Conservation (phyloP, 2,888 invertebrate genomes). For the Argyresthia albistria region DNA sequence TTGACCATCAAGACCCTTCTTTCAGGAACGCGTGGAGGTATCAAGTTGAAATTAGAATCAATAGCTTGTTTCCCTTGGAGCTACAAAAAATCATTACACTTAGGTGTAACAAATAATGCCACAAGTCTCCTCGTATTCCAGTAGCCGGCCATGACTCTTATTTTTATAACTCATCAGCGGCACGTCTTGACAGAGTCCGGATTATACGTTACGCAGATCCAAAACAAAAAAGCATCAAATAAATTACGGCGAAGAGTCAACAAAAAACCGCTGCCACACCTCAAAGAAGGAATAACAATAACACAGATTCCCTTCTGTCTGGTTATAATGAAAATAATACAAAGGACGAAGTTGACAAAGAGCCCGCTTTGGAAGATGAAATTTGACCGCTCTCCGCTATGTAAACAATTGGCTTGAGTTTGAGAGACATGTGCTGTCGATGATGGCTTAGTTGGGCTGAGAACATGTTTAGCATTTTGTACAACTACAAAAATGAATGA, state of each 20-base stretch:
- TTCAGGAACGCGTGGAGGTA: no score
- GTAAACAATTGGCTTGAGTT: slow-evolving; percentile 19
- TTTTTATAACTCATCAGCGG: slow-evolving; percentile 16
- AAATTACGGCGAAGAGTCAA: slow-evolving; percentile 39
- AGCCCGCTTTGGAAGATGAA: slow-evolving; percentile 25
- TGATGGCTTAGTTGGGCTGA: no score
- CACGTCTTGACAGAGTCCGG: slow-evolving; percentile 15
- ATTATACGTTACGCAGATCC: slow-evolving; percentile 27
- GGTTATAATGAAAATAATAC: slow-evolving; percentile 41
- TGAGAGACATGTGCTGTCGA: slow-evolving; percentile 3
- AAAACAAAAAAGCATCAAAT: slow-evolving; percentile 41
- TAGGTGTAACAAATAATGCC: background rate
- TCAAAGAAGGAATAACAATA: slow-evolving; percentile 58
- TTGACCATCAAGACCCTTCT: no score
- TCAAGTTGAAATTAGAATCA: no score
- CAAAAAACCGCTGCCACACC: slow-evolving; percentile 44
- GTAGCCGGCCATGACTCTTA: slow-evolving; percentile 13
- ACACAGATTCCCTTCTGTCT: slow-evolving; percentile 23
- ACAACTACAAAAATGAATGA: no score
- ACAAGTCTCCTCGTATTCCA: slow-evolving; percentile 15
- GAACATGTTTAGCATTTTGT: no score
- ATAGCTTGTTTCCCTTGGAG: no score
- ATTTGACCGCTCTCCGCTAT: slow-evolving; percentile 32
- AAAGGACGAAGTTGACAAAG: slow-evolving; percentile 21
- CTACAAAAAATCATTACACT: no score